Base-by-base conservation (phyloP, 2,113 vertebrate species). In the Calonectris borealis region DNA sequence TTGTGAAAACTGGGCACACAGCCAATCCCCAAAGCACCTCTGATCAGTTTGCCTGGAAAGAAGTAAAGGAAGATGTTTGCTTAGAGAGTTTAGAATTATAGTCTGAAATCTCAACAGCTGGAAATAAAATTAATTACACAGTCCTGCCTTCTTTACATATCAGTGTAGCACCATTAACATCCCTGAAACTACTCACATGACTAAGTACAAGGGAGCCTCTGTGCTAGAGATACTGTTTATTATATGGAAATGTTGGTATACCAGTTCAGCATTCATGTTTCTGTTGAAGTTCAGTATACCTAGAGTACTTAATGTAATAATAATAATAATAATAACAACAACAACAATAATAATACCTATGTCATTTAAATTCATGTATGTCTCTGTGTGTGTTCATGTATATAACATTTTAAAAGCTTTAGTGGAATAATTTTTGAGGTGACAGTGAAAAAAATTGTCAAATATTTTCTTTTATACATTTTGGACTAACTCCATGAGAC, bases 1-100 rank as follows among this genome's bases (percentile, higher is more conserved):
- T 97, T 97, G 94, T 97, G 89, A 92, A 98, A 97, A 96, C 96
- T 93, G 97, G 98, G 98, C 97, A 97, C 49, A 78, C 14, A 97
- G 97, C 98, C 98, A 98, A 83, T 94, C 66, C 89, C 91, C 96
- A 97, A 94, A 98, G 93, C 90, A 96, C 54, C 32, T 82, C 95
- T 97, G 94, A 98, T 98, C 97, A 97, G 96, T 97, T 98, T 97
- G 93, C 92, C 93, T 95, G 77, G 91, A 97, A 98, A 98, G 91
- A 97, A 97, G 94, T 78, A 89, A 97, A 96, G 75, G 77, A 97
- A 96, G 94, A 84, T 93, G 88, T 72, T 96, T 97, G 64, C 92
- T 96, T 95, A 88, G 76, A 97, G 77, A 80, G 32, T 42, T 86
- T 96, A 71, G 66, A 95, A 83, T 93, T 92, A 86, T 92, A 78